These are phyloP conservation scores for Acipenser oxyrinchus DNA, from an alignment of 2,797 vertebrate species.

Conservation along the genomic window DNA sequence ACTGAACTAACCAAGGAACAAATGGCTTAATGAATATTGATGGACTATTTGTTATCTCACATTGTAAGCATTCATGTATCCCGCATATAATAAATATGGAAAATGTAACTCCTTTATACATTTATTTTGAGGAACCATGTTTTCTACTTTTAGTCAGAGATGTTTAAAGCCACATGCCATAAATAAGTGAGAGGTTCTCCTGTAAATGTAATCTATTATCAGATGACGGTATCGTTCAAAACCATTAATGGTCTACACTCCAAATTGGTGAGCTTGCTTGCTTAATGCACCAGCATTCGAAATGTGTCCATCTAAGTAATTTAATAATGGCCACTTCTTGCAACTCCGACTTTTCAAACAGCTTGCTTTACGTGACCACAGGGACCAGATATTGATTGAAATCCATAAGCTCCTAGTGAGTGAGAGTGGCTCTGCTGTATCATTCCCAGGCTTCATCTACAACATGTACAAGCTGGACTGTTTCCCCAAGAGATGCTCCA, in stretches of 20 bases:
- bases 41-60: too few species aligned
- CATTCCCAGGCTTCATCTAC: slow-evolving; percentile 26
- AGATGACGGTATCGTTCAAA: neutral
- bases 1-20: too few species aligned
- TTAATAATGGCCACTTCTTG: slow-evolving; percentile 36
- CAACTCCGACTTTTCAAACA: slow-evolving; percentile 20
- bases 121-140: too few species aligned
- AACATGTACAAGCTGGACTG: slow-evolving; percentile 6
- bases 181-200: neutral
- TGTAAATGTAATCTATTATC: slow-evolving; percentile 1
- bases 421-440: neutral
- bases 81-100: too few species aligned
- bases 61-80: too few species aligned
- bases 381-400: slow-evolving; percentile 29
- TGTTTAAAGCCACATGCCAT: neutral
- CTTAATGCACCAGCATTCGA: slow-evolving; percentile 20
- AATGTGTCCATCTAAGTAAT: slow-evolving; percentile 31
- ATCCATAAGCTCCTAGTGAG: slow-evolving; percentile 18
- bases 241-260: neutral
- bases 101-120: too few species aligned
- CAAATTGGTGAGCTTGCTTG: slow-evolving; percentile 19
- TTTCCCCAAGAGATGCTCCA: slow-evolving; percentile 11
- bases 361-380: slow-evolving; percentile 18
- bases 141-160: too few species aligned
- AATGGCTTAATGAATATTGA: too few species aligned